phyloP scores from a whole-genome alignment of 2,888 invertebrate genomes.

The Catocala sponsa region DNA sequence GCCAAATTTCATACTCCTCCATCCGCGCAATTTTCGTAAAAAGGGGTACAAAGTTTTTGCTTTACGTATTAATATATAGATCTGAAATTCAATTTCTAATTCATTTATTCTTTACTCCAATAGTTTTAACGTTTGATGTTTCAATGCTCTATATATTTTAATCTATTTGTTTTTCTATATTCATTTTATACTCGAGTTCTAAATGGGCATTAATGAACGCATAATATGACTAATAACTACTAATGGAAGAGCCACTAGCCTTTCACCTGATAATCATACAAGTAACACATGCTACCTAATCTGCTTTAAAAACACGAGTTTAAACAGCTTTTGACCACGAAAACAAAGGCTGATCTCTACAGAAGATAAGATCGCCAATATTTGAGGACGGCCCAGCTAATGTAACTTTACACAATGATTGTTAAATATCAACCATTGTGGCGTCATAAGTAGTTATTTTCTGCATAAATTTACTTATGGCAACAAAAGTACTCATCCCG shows the following conservation, averaged over 20 bases:
- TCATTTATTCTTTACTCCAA: too few relatives aligned
- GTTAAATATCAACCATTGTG: slow-evolving; percentile 30
- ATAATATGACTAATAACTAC: too few relatives aligned
- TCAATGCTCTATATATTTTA: too few relatives aligned
- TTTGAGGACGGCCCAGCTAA: slow-evolving; percentile 34
- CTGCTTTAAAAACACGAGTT: slow-evolving; percentile 19
- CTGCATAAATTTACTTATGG: slow-evolving; percentile 26
- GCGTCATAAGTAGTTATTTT: slow-evolving; percentile 20
- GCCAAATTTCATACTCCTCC: too few relatives aligned
- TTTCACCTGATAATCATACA: slow-evolving; percentile 3
- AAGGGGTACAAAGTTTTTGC: too few relatives aligned
- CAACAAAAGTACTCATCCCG: background rate
- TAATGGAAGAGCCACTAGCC: background rate
- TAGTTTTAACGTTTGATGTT: too few relatives aligned
- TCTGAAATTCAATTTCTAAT: too few relatives aligned
- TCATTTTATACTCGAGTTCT: too few relatives aligned
- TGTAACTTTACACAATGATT: slow-evolving; percentile 39
- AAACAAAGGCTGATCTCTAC: slow-evolving; percentile 7
- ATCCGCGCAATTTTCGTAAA: too few relatives aligned
- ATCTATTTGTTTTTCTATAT: too few relatives aligned
- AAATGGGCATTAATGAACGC: too few relatives aligned
- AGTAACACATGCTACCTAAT: slow-evolving; percentile 17
- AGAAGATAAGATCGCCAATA: slow-evolving; percentile 21
- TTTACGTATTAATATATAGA: too few relatives aligned
- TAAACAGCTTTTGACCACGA: slow-evolving; percentile 14